These are phyloP conservation scores for Gryllus bimaculatus DNA, from an alignment of 1,140 invertebrate species.

Conservation along the genomic window DNA sequence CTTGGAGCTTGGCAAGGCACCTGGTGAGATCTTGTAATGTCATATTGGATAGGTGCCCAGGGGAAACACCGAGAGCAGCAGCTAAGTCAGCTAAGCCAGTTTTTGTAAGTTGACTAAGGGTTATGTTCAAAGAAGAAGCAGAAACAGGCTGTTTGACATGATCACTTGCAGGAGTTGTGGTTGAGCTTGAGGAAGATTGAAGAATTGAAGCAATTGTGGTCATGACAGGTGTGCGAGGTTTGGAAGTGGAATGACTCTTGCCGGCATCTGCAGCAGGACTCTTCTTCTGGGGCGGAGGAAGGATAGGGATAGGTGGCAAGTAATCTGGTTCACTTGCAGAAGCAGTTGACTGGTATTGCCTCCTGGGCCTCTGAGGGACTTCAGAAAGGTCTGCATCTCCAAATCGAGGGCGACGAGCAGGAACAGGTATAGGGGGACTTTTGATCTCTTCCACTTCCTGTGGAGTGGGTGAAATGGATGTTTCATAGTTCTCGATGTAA, in stretches of 20 bases:
- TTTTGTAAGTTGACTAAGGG: slow-evolving; percentile 68
- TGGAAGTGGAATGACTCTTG: slow-evolving; percentile 17
- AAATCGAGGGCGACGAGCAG: slow-evolving; percentile 40
- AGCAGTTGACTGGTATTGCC: slow-evolving; percentile 26
- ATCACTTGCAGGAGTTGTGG: slow-evolving; percentile 18
- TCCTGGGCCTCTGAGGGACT: slow-evolving; percentile 34
- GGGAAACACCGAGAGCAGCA: slow-evolving; percentile 59
- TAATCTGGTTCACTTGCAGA: slow-evolving; percentile 8
- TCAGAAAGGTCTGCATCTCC: slow-evolving; percentile 38
- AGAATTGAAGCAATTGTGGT: slow-evolving; percentile 24
- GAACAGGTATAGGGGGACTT: slow-evolving; percentile 27
- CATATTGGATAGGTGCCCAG: slow-evolving; percentile 67
- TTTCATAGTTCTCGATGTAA: slow-evolving; percentile 46
- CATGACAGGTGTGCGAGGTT: slow-evolving; percentile 27
- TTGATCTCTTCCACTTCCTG: slow-evolving; percentile 7
- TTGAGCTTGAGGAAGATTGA: slow-evolving; percentile 43
- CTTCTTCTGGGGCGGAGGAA: slow-evolving; percentile 35
- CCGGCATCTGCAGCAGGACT: slow-evolving; percentile 23
- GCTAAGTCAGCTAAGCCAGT: slow-evolving; percentile 70
- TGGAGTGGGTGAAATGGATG: slow-evolving; percentile 28
- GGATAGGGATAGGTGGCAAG: slow-evolving; percentile 29
- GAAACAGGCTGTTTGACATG: slow-evolving; percentile 27
- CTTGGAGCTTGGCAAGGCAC: slow-evolving; percentile 19
- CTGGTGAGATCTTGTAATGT: slow-evolving; percentile 69
- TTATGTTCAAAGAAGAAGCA: slow-evolving; percentile 52